These are phyloP conservation scores for Camponotus fellah DNA, from an alignment of 2,888 invertebrate genomes.

Conservation along the genomic window DNA sequence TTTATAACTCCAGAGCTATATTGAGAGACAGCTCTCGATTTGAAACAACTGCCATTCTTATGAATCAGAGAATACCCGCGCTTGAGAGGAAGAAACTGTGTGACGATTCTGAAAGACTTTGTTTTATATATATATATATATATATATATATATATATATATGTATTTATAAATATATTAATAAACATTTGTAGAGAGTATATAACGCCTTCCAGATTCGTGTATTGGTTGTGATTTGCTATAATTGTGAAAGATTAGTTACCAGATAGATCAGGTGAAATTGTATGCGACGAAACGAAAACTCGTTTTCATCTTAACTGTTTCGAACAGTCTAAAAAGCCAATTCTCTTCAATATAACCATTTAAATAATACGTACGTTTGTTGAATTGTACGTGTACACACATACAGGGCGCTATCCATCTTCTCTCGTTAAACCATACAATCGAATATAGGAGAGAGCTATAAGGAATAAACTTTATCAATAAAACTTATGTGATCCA, in stretches of 20 bases:
- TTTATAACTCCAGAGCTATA: not conserved
- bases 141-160: conserved; percentile 54
- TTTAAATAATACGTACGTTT: conserved; percentile 9
- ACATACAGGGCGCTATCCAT: conserved; percentile 35
- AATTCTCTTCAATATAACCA: conserved; percentile 32
- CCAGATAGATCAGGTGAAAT: conserved; percentile 61
- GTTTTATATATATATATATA: conserved; percentile 61
- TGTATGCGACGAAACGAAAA: conserved; percentile 39
- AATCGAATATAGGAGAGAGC: conserved; percentile 23
- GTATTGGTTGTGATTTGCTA: conserved; percentile 73
- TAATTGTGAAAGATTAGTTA: conserved; percentile 72
- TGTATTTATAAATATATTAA: conserved; percentile 68
- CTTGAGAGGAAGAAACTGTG: conserved; percentile 29
- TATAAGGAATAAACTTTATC: conserved; percentile 42
- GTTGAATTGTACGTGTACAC: conserved; percentile 9
- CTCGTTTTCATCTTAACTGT: conserved; percentile 42
- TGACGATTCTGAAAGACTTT: conserved; percentile 37
- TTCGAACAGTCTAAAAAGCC: conserved; percentile 10
- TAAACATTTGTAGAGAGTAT: conserved; percentile 61
- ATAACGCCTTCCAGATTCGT: conserved; percentile 68
- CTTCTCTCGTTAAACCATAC: conserved; percentile 33
- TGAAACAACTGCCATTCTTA: not conserved
- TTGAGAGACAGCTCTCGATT: conserved; percentile 1
- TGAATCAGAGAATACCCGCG: not conserved
- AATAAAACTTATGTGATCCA: conserved; percentile 59